phyloP scores from a whole-genome alignment of 2,888 invertebrate species.

The Drosophila quinaria region DNA sequence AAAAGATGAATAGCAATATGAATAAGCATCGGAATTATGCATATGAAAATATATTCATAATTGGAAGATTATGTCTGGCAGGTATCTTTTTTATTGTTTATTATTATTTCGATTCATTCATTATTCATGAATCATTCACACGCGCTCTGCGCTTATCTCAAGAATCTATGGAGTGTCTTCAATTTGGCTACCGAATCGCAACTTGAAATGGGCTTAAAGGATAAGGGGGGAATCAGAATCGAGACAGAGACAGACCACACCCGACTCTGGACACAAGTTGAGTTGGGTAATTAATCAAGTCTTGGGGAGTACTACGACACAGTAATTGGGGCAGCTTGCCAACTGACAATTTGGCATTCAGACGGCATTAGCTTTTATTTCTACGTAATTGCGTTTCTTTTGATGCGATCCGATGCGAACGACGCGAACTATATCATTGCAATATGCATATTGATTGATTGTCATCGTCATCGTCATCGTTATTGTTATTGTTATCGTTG shows the following conservation, averaged over 20 bases:
- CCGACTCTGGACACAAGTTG: constrained; percentile 9
- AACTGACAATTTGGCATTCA: constrained; percentile 58
- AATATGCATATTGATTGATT: constrained; percentile 32
- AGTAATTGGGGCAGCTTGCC: constrained; percentile 36
- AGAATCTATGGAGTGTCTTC: constrained; percentile 1
- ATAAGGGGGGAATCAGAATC: neutral
- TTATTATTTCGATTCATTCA: neutral
- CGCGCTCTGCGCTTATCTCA: neutral
- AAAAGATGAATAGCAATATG: constrained; percentile 1
- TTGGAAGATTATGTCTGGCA: neutral
- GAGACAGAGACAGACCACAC: constrained; percentile 8
- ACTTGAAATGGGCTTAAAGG: neutral
- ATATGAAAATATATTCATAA: constrained; percentile 13
- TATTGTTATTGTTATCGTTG: constrained; percentile 12
- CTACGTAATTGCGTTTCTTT: constrained; percentile 68
- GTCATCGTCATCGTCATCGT: constrained; percentile 21
- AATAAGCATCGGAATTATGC: constrained; percentile 3
- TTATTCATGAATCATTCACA: constrained; percentile 1
- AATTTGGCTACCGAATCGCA: constrained; percentile 6
- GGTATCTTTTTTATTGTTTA: neutral
- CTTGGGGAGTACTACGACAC: neutral
- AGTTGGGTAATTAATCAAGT: constrained; percentile 9
- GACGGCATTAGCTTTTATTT: constrained; percentile 70
- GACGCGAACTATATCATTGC: constrained; percentile 61
- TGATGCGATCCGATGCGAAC: constrained; percentile 67